Evolutionary conservation across 2,113 vertebrate species (phyloP).

Genomic region (Meriones unguiculatus): DNA sequence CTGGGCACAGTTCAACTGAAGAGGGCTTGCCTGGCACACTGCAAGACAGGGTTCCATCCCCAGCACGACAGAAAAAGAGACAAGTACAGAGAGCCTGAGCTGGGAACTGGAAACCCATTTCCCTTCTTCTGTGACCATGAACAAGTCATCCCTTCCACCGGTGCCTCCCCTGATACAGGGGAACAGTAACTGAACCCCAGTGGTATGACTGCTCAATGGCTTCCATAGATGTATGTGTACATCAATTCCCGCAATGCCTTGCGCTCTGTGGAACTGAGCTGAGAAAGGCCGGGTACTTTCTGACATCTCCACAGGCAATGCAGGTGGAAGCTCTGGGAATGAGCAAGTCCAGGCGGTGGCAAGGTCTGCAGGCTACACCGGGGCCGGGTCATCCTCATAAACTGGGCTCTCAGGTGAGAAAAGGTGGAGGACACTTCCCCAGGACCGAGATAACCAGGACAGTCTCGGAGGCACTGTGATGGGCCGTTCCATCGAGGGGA

Average conservation of each 20-base stretch:
- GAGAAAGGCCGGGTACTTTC: neutral
- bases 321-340: neutral
- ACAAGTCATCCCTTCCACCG: conserved; percentile 44
- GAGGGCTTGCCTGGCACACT: neutral
- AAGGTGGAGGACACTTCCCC: conserved; percentile 50
- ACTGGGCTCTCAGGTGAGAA: neutral
- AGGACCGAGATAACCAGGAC: conserved; percentile 60
- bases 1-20: neutral
- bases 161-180: conserved; percentile 4
- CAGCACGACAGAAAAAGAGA: neutral
- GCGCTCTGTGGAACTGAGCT: neutral
- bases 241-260: conserved; percentile 3
- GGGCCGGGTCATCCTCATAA: neutral
- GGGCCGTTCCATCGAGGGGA: neutral
- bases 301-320: conserved; percentile 31
- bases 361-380: neutral
- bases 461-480: neutral
- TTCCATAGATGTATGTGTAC: neutral
- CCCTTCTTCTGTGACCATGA: conserved; percentile 38
- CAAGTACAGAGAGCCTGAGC: neutral
- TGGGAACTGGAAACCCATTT: neutral
- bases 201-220: neutral
- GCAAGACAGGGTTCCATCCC: neutral
- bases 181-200: neutral
- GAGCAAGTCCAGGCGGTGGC: neutral